phyloP scores from a whole-genome alignment of 2,888 invertebrate genomes.

The Lamellibrachia columna region DNA sequence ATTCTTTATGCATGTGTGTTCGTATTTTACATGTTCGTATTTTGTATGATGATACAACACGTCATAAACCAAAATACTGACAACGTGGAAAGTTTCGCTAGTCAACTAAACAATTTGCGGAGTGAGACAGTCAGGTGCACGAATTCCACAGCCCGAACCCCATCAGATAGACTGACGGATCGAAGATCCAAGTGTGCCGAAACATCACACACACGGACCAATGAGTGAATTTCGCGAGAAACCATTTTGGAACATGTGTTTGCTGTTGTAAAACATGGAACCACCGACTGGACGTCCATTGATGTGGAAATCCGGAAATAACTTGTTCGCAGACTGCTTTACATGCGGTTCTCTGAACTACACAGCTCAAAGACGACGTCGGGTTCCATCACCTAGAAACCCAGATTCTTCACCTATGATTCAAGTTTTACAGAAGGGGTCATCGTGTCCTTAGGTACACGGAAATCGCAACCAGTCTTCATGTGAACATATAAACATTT shows the following conservation, averaged over 20 bases:
- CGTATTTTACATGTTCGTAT: too few relatives aligned
- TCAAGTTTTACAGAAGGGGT: too few relatives aligned
- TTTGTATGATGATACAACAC: background rate
- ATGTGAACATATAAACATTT: too few relatives aligned
- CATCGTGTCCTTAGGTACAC: too few relatives aligned
- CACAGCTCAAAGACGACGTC: too few relatives aligned
- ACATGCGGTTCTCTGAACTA: background rate
- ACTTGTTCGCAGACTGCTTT: background rate
- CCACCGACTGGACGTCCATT: background rate
- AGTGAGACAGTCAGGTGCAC: background rate
- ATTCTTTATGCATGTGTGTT: too few relatives aligned
- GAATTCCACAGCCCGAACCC: background rate
- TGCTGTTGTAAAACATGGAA: background rate
- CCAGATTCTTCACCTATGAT: too few relatives aligned
- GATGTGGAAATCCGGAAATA: background rate
- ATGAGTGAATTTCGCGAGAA: slow-evolving; percentile 1
- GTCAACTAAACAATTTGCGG: too few relatives aligned
- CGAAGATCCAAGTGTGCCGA: background rate
- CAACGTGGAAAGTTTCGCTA: too few relatives aligned
- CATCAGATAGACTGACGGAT: background rate
- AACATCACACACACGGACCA: background rate
- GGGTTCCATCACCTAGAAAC: too few relatives aligned
- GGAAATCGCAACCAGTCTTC: too few relatives aligned
- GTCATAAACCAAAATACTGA: background rate
- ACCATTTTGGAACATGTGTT: background rate